Evolutionary conservation across 2,113 vertebrate genomes (phyloP).

Genomic region (Psophia crepitans): DNA sequence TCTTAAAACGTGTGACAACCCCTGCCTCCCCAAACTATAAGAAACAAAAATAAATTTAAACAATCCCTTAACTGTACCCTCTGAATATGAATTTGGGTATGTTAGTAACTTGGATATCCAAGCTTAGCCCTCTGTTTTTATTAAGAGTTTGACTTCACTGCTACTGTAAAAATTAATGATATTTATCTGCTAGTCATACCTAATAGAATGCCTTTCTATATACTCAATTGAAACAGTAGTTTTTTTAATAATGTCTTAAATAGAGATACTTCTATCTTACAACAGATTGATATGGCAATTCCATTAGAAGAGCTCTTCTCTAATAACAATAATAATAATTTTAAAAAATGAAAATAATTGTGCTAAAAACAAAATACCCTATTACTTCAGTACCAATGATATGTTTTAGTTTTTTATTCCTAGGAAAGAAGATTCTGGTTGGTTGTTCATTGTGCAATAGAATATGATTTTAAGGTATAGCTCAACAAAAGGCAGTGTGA

Average conservation of each 20-base stretch:
- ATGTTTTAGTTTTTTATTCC: not conserved
- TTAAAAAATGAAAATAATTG: not conserved
- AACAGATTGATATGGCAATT: not conserved
- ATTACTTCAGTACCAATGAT: not conserved
- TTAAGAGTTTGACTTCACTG: not conserved
- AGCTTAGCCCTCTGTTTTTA: not conserved
- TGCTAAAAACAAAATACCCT: not conserved
- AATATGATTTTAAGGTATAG: not conserved
- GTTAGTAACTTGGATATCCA: not conserved
- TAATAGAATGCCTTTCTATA: not conserved
- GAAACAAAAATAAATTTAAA: not conserved
- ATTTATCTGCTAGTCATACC: not conserved
- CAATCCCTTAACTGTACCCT: not conserved
- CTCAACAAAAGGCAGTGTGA: not conserved
- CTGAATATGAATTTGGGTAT: not conserved
- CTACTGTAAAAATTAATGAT: not conserved
- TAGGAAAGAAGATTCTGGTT: not conserved
- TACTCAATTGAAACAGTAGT: not conserved
- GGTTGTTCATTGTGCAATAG: not conserved
- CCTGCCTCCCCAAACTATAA: accelerated
- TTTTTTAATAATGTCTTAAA: not conserved
- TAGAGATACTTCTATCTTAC: not conserved
- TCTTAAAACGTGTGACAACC: not conserved
- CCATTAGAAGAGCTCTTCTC: not conserved
- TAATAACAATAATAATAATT: not conserved